A percentile compares a stretch with the other conserved stretches of the same genome.
Evolutionary conservation across 2,113 vertebrate species (phyloP).

Genomic region (Lucifuga dentata): DNA sequence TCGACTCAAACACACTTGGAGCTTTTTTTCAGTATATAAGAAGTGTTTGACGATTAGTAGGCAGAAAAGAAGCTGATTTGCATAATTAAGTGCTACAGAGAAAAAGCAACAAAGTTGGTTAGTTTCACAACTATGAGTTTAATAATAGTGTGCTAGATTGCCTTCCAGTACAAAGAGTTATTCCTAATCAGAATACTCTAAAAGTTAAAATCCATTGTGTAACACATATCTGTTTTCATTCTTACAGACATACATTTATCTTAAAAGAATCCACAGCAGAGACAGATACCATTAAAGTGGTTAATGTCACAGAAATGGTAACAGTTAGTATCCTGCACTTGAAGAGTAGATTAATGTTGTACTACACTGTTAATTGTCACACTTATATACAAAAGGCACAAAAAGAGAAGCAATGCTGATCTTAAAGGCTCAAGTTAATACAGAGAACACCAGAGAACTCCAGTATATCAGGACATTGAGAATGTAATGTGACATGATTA

Average conservation of each 20-base stretch:
- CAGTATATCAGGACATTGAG: constrained; percentile 64
- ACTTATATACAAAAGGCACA: constrained; percentile 88
- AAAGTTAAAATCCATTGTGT: constrained; percentile 89
- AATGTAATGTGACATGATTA: constrained; percentile 26
- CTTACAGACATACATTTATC: constrained; percentile 79
- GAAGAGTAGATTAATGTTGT: constrained; percentile 97
- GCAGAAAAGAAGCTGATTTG: constrained; percentile 87
- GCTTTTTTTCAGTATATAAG: constrained; percentile 33
- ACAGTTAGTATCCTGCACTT: constrained; percentile 93
- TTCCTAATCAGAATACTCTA: constrained; percentile 79
- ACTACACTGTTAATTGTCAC: constrained; percentile 80
- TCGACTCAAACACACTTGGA: not conserved
- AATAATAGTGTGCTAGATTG: constrained; percentile 74
- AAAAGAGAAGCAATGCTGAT: constrained; percentile 92
- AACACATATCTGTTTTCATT: constrained; percentile 71
- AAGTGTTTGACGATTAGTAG: constrained; percentile 91
- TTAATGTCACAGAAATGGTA: constrained; percentile 96
- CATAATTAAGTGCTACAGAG: constrained; percentile 83
- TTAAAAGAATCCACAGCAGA: constrained; percentile 86
- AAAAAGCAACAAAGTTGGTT: constrained; percentile 87
- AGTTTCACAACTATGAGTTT: constrained; percentile 89
- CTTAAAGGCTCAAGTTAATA: constrained; percentile 81
- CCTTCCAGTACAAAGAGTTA: constrained; percentile 87
- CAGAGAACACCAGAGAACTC: constrained; percentile 65
- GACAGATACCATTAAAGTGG: constrained; percentile 86